Evolutionary conservation across 2,888 invertebrate genomes (phyloP).

Genomic region (Harpagoxenus sublaevis): DNA sequence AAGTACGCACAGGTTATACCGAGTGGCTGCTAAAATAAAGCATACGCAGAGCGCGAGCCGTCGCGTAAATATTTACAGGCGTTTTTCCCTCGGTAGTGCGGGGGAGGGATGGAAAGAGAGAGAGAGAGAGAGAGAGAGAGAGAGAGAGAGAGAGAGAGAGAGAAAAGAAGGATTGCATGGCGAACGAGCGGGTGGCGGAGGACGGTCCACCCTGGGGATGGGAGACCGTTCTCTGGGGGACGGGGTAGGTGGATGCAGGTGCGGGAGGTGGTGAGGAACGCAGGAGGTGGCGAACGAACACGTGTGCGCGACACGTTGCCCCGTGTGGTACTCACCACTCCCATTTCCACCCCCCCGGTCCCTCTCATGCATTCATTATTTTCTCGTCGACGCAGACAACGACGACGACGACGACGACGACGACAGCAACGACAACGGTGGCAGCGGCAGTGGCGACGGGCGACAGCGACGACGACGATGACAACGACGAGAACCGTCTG

Average conservation of each 20-base stretch:
- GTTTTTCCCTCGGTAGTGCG: constrained; percentile 58
- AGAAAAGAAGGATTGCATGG: constrained; percentile 23
- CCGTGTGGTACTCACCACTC: constrained; percentile 57
- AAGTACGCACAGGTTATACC: constrained; percentile 33
- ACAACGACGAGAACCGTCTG: constrained; percentile 30
- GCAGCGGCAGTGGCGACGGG: neutral
- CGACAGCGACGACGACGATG: neutral
- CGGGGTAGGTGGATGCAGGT: constrained; percentile 32
- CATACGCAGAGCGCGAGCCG: constrained; percentile 69
- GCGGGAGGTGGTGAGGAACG: constrained; percentile 16
- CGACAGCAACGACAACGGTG: constrained; percentile 26
- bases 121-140: neutral
- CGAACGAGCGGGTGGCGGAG: constrained; percentile 13
- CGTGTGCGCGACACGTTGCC: constrained; percentile 61
- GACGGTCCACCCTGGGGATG: constrained; percentile 5
- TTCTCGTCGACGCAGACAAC: constrained; percentile 70
- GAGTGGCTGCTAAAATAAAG: constrained; percentile 71
- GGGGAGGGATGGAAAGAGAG: constrained; percentile 1
- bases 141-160: too few species aligned
- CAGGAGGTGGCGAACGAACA: constrained; percentile 33
- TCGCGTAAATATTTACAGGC: constrained; percentile 79
- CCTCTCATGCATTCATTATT: constrained; percentile 73
- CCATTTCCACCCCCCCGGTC: constrained; percentile 39
- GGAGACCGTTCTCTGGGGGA: neutral
- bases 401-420: constrained; percentile 45